Evolutionary conservation across 2,113 vertebrate species (phyloP).

Genomic region (Bothrops jararaca): DNA sequence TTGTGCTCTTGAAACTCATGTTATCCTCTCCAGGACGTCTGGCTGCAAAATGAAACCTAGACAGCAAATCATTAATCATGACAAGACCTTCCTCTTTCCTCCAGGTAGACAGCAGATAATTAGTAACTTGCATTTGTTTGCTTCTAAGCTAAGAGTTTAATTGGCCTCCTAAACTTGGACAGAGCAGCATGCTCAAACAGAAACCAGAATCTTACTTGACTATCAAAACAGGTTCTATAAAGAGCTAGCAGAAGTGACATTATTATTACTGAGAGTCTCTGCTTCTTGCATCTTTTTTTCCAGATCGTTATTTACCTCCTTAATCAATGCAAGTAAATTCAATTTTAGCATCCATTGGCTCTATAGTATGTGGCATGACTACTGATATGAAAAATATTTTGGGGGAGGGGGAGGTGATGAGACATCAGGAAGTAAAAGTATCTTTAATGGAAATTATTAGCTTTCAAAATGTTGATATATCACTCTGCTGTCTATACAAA

Average conservation of each 20-base stretch:
- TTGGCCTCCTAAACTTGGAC: not conserved
- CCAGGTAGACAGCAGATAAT: not conserved
- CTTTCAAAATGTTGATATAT: not conserved
- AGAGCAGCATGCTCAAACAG: not conserved
- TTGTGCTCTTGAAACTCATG: not conserved
- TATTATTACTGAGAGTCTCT: no score
- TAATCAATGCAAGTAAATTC: not conserved
- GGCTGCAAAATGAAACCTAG: not conserved
- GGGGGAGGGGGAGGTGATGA: not conserved
- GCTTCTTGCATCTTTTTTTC: not conserved
- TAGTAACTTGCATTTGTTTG: not conserved
- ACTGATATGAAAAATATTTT: not conserved
- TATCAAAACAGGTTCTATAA: not conserved
- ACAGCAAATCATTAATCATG: not conserved
- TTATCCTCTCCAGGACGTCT: not conserved
- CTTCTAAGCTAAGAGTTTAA: not conserved
- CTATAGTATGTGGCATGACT: not conserved
- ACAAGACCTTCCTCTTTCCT: not conserved
- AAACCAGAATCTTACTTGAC: not conserved
- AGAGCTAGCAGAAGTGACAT: not conserved
- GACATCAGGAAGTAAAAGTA: not conserved
- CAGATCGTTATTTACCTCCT: not conserved
- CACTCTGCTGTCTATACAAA: not conserved
- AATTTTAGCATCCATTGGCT: not conserved
- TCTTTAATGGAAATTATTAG: not conserved